Evolutionary conservation across 2,888 invertebrate species (phyloP).

Genomic region (Oxycera nigricornis): DNA sequence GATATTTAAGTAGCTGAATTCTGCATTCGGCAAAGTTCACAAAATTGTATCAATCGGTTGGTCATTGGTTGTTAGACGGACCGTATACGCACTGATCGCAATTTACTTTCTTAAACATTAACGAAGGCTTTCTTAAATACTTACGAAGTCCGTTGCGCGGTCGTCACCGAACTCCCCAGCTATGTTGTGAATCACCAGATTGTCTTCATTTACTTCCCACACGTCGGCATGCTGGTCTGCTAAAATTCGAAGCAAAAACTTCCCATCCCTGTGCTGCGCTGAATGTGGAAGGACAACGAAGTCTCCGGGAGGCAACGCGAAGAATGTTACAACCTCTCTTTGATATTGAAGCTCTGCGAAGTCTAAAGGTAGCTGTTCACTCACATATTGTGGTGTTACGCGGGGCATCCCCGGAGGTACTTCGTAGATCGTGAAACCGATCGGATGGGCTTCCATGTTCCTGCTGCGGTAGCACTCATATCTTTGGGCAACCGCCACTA

Average conservation of each 20-base stretch:
- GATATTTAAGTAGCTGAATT: too few species aligned
- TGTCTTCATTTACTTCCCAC: slow-evolving; percentile 81
- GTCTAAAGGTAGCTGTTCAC: slow-evolving; percentile 62
- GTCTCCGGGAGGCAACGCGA: slow-evolving; percentile 76
- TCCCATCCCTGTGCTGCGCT: slow-evolving; percentile 71
- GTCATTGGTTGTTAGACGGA: too few species aligned
- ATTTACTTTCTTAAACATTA: too few species aligned
- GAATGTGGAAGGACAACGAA: slow-evolving; percentile 79
- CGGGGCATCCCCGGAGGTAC: slow-evolving; percentile 69
- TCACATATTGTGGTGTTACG: slow-evolving; percentile 68
- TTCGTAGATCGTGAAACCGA: slow-evolving; percentile 77
- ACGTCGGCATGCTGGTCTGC: slow-evolving; percentile 77
- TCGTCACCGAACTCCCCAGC: slow-evolving; percentile 69
- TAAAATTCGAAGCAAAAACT: slow-evolving; percentile 74
- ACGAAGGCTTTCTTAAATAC: slow-evolving; percentile 45
- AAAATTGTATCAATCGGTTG: too few species aligned
- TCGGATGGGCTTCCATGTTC: slow-evolving; percentile 64
- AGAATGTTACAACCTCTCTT: slow-evolving; percentile 75
- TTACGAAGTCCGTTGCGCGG: slow-evolving; percentile 65
- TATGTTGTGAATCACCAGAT: slow-evolving; percentile 72
- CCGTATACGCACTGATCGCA: too few species aligned
- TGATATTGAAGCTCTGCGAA: slow-evolving; percentile 56
- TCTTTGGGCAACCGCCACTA: slow-evolving; percentile 74
- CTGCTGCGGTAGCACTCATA: slow-evolving; percentile 64
- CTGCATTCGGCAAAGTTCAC: too few species aligned